These are phyloP conservation scores for Micrastur ruficollis DNA, from an alignment of 2,797 vertebrate species.

Conservation along the genomic window DNA sequence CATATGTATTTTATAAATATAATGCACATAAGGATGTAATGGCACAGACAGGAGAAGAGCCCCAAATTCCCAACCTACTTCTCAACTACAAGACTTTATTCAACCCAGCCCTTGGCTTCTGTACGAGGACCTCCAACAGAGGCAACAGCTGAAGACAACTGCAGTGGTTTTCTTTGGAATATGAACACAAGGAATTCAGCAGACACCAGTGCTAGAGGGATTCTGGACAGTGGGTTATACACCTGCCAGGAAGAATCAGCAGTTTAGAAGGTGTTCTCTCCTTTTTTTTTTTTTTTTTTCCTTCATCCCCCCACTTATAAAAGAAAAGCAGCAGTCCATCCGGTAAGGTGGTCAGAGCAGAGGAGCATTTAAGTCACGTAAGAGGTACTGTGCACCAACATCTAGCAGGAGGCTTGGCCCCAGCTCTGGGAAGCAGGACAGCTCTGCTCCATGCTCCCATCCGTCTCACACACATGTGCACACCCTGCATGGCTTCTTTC, in stretches of 20 bases:
- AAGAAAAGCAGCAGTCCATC: neutral
- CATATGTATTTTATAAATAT: neutral
- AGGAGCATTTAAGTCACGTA: neutral
- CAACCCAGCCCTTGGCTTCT: neutral
- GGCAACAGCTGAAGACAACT: slow-evolving; percentile 12
- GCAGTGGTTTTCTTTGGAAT: neutral
- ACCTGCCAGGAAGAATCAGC: neutral
- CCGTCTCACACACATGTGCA: fast-evolving
- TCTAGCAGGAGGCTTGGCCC: neutral
- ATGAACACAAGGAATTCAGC: neutral
- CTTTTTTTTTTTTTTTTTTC: too few species aligned
- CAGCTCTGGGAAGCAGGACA: neutral
- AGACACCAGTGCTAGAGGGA: neutral
- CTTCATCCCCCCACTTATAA: neutral
- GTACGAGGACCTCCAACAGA: neutral
- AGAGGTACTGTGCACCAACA: neutral
- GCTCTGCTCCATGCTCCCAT: neutral
- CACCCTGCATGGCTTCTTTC: neutral
- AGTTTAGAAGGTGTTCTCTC: neutral
- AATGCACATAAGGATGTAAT: neutral
- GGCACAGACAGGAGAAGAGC: neutral
- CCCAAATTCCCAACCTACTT: neutral
- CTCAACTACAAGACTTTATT: neutral
- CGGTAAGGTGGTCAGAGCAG: neutral
- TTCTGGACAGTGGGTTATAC: neutral